Conservation (phyloP, 2,888 invertebrate species). For the Drosophila monieri region DNA sequence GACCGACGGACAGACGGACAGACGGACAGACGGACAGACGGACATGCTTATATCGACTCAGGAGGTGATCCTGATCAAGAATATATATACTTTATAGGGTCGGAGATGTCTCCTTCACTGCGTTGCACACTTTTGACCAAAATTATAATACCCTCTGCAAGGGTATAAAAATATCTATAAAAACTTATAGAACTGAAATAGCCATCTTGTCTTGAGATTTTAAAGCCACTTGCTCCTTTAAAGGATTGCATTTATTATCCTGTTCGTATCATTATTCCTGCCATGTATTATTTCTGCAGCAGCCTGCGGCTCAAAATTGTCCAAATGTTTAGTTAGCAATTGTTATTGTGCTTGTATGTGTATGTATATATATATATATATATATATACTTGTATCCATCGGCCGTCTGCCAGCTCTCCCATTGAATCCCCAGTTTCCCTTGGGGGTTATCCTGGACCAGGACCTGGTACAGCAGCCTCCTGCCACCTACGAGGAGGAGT, state of each 20-base stretch:
- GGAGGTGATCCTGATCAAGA: no score
- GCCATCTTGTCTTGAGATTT: neutral
- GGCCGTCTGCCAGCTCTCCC: conserved; percentile 28
- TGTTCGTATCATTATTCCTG: conserved; percentile 26
- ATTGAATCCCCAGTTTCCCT: neutral
- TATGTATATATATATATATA: conserved; percentile 12
- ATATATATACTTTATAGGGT: no score
- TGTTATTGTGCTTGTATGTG: conserved; percentile 38
- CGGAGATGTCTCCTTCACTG: no score
- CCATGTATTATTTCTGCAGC: conserved; percentile 30
- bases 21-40: no score
- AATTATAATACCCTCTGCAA: no score
- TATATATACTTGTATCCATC: conserved; percentile 1
- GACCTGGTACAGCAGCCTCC: neutral
- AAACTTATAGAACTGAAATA: no score
- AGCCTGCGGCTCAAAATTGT: conserved; percentile 43
- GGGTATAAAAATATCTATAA: no score
- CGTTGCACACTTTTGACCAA: no score
- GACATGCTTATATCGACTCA: no score
- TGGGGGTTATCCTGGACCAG: conserved; percentile 1
- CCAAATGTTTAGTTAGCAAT: conserved; percentile 59
- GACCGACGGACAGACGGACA: no score
- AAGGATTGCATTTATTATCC: neutral
- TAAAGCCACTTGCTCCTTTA: neutral
- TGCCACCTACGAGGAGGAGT: conserved; percentile 19